Evolutionary conservation across 1,140 invertebrate species (phyloP).

Genomic region (Eulimnadia texana): DNA sequence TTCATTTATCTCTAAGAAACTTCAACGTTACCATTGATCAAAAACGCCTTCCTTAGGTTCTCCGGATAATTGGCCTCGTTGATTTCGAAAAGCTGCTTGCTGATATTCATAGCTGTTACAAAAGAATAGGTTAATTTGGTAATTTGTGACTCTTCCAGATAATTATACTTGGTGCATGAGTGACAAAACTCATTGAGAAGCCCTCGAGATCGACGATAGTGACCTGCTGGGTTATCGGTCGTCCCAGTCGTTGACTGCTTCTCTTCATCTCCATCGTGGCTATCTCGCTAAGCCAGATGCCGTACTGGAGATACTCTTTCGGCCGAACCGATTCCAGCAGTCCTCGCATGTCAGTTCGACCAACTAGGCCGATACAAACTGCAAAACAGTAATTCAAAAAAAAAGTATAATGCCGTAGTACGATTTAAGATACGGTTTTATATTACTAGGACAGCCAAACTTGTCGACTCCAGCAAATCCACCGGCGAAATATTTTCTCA

Average conservation of each 20-base stretch:
- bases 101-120: background rate
- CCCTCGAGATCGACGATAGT: conserved; percentile 75
- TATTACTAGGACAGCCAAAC: conserved; percentile 66
- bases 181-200: conserved; percentile 62
- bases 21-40: conserved; percentile 26
- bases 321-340: conserved; percentile 57
- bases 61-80: conserved; percentile 28
- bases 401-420: no score
- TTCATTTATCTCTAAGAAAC: background rate
- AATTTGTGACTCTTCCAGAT: background rate
- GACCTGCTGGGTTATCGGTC: conserved; percentile 39
- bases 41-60: conserved; percentile 30
- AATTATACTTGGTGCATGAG: conserved; percentile 60
- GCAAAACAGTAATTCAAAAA: no score
- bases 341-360: conserved; percentile 47
- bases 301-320: conserved; percentile 52
- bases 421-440: no score
- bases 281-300: conserved; percentile 33
- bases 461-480: conserved; percentile 65
- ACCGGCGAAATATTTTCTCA: conserved; percentile 55
- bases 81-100: conserved; percentile 21
- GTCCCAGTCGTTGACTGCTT: conserved; percentile 36
- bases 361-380: conserved; percentile 15
- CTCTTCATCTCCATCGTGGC: conserved; percentile 40
- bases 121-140: background rate